Evolutionary conservation across 2,113 vertebrate genomes (phyloP), one percentile per base, ranked within the genome.

Genomic region (Regulus satrapa): DNA sequence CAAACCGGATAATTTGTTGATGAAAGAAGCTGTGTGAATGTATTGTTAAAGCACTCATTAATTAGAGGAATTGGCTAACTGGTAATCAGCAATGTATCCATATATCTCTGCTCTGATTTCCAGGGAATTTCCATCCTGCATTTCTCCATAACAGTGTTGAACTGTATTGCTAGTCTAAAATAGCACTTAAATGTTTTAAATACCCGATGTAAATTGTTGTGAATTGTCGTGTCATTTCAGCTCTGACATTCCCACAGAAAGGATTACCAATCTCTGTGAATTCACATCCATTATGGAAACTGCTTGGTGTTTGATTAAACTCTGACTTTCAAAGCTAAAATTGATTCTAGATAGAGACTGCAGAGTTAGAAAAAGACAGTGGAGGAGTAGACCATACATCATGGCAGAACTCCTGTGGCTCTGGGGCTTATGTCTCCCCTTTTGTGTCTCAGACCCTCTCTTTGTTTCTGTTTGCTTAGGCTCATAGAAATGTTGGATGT

Each of bases 31-130:
- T 83, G n/a, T 75, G 51, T 67, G 64, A 89, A 81, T 71, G 55
- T 93, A 62, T 92, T 92, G 91, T 92, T 95, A 84, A 92, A 92
- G 40, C 49, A 72, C 77, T 75, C 77, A 87, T 91, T 95, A 95
- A 95, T 55, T n/a, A 87, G 87, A 95, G 28, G 49, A 85, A 79
- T 79, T 87, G 84, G 77, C 73, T 95, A 92, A 76, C 73, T 88
- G 79, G 63, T 80, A 92, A 63, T 80, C 85, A 88, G 59, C 59
- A 83, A 67, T 48, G 72, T 84, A 40, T 94, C 83, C 46, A 21
- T 92, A 52, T 56, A 38, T 85, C 63, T 92, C 32, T 55, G 2
- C 76, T 91, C 23, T 64, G 71, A 64, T 92, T 92, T 94, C 78
- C 45, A 62, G 36, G 63, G 41, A 34, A 61, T 95, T 80, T 92